Conservation (phyloP, 1,140 invertebrate species). For the Zaprionus nigranus region DNA sequence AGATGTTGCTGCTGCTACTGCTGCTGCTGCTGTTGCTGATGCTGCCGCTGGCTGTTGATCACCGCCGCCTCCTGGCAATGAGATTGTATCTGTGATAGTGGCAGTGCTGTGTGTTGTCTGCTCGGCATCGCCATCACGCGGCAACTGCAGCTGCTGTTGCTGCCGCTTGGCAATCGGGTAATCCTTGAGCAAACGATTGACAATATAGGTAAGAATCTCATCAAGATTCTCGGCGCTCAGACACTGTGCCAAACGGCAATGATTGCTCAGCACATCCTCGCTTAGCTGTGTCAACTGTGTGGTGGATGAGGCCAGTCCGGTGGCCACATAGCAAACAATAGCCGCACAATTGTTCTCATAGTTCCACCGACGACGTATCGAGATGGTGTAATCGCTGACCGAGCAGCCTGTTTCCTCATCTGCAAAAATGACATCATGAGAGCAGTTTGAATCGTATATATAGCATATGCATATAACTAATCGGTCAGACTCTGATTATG, state of each 20-base stretch:
- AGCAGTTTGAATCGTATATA: neutral
- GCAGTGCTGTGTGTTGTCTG: conserved; percentile 23
- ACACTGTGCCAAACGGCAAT: conserved; percentile 85
- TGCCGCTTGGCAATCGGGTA: conserved; percentile 84
- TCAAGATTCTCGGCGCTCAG: conserved; percentile 87
- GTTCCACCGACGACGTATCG: conserved; percentile 92
- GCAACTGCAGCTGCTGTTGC: neutral
- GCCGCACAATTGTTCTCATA: conserved; percentile 94
- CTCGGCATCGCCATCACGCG: conserved; percentile 18
- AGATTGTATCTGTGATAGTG: conserved; percentile 18
- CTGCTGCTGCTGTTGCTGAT: conserved; percentile 1
- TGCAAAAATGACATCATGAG: conserved; percentile 79
- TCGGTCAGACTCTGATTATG: too few species aligned
- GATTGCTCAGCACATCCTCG: conserved; percentile 86
- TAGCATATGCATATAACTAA: neutral
- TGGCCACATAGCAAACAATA: conserved; percentile 92
- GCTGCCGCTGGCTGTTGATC: conserved; percentile 39
- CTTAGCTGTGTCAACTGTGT: conserved; percentile 87
- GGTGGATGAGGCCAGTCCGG: conserved; percentile 88
- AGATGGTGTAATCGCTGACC: conserved; percentile 91
- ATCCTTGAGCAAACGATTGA: conserved; percentile 90
- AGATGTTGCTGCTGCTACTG: neutral
- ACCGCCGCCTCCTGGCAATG: conserved; percentile 38
- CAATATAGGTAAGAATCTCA: conserved; percentile 89
- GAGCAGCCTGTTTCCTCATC: conserved; percentile 95